phyloP scores from a whole-genome alignment of 2,113 vertebrate species.

The Grus americana region DNA sequence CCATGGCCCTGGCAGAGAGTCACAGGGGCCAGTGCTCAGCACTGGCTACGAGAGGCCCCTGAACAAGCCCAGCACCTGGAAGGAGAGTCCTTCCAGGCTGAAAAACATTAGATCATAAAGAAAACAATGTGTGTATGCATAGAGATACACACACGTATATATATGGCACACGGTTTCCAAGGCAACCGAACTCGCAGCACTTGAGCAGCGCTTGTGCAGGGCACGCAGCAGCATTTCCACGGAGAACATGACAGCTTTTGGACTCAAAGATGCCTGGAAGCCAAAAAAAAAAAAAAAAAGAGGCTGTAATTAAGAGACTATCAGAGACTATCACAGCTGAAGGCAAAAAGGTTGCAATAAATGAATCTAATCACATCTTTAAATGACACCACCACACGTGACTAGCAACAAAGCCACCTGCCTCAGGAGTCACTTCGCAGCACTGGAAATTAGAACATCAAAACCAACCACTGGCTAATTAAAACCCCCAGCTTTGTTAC shows the following conservation, averaged over 20 bases:
- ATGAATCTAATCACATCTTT: constrained; percentile 15
- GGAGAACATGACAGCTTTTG: not conserved
- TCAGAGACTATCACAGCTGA: not conserved
- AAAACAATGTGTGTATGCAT: not conserved
- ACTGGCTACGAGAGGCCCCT: not conserved
- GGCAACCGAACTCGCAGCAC: constrained; percentile 14
- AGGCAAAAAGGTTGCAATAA: not conserved
- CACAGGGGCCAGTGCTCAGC: not conserved
- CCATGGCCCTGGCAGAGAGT: not conserved
- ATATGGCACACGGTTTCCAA: constrained; percentile 47
- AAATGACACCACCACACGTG: not conserved
- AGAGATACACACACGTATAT: not conserved
- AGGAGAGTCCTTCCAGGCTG: not conserved
- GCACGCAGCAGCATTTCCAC: not conserved
- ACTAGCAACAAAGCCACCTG: not conserved
- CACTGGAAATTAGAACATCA: not conserved
- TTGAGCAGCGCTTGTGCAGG: not conserved
- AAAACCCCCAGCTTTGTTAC: not conserved
- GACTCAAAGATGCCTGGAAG: not conserved
- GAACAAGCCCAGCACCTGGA: rapidly evolving
- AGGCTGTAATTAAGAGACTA: not conserved
- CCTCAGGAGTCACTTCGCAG: not conserved
- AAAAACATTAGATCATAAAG: not conserved
- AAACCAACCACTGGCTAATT: constrained; percentile 9
- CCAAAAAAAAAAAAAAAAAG: no score